phyloP scores from a whole-genome alignment of 1,140 invertebrate genomes.

The Pissodes strobi region DNA sequence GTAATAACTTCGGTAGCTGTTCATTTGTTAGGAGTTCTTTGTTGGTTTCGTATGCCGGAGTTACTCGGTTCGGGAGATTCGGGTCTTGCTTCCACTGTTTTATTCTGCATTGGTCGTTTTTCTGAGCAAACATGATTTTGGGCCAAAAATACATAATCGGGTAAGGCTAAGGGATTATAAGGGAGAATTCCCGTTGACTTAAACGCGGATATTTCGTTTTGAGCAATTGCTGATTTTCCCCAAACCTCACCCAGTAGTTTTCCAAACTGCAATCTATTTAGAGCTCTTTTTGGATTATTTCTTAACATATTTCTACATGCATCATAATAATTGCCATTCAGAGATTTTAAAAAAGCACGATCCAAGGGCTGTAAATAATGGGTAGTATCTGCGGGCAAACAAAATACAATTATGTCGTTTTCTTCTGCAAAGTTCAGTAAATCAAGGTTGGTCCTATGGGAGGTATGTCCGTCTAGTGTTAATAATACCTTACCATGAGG shows the following conservation, averaged over 20 bases:
- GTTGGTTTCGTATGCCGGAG: background rate
- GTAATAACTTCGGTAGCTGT: background rate
- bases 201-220: background rate
- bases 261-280: conserved; percentile 35
- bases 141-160: background rate
- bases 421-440: conserved; percentile 40
- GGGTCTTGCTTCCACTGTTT: background rate
- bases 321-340: conserved; percentile 41
- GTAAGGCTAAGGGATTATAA: conserved; percentile 2
- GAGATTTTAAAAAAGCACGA: conserved; percentile 47
- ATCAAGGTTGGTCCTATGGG: conserved; percentile 44
- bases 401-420: no score
- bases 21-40: background rate
- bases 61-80: background rate
- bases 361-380: no score
- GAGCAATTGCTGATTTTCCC: conserved; percentile 7
- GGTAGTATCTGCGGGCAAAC: conserved; percentile 49
- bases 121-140: background rate
- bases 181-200: background rate
- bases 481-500: no score
- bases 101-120: background rate
- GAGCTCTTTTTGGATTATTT: conserved; percentile 29
- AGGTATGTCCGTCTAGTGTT: conserved; percentile 56
- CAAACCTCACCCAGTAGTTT: conserved; percentile 38
- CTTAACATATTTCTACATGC: conserved; percentile 15